These are phyloP conservation scores for Acanthurus lineatus DNA, from an alignment of 2,797 vertebrate species.

Conservation along the genomic window DNA sequence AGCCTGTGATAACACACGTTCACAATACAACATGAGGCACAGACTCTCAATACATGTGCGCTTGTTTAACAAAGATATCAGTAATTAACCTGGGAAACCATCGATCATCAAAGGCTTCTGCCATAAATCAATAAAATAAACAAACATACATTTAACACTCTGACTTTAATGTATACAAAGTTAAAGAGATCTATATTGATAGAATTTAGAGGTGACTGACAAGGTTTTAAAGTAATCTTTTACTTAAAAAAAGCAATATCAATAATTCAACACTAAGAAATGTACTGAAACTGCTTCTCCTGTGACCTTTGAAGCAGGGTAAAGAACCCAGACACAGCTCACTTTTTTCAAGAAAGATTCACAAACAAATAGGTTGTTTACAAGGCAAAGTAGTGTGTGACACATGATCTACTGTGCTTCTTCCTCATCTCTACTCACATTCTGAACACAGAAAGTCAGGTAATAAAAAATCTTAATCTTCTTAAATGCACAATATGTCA, in stretches of 20 bases:
- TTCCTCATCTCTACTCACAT: neutral
- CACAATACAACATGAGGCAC: neutral
- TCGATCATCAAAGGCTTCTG: neutral
- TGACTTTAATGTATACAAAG: slow-evolving; percentile 8
- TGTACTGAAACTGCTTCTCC: neutral
- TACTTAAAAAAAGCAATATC: slow-evolving; percentile 9
- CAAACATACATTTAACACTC: no score
- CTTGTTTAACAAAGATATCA: neutral
- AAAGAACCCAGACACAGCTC: neutral
- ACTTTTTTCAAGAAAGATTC: neutral
- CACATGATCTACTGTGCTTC: neutral
- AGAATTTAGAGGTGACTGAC: neutral
- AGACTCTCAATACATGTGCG: neutral
- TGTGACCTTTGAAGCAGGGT: slow-evolving; percentile 26
- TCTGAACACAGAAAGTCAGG: slow-evolving; percentile 2
- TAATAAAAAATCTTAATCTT: neutral
- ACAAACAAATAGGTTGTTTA: slow-evolving; percentile 53
- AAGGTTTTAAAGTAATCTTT: slow-evolving; percentile 9
- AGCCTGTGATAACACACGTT: slow-evolving; percentile 64
- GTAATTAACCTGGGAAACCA: neutral
- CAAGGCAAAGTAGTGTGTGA: slow-evolving; percentile 56
- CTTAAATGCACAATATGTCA: no score
- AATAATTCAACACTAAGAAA: slow-evolving; percentile 7
- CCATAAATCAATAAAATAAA: no score
- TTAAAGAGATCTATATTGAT: neutral